Conservation (phyloP, 1,140 invertebrate species). For the Phymorhynchus buccinoides region DNA sequence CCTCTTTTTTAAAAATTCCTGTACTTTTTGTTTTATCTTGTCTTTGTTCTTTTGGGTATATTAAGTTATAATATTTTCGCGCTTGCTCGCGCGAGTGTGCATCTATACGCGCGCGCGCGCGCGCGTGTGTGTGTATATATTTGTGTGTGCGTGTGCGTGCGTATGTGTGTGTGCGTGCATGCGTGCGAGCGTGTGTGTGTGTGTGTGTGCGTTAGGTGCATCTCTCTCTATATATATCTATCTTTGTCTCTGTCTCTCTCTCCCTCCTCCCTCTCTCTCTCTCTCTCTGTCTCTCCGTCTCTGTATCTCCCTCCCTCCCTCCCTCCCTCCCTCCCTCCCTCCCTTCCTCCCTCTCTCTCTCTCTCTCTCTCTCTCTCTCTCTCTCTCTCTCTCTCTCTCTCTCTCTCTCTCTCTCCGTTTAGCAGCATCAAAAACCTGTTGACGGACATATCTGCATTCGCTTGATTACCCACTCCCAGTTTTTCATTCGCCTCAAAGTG, state of each 20-base stretch:
- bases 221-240: background rate
- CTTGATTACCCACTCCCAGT: constrained; percentile 30
- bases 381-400: constrained; percentile 15
- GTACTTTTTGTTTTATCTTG: too few species aligned
- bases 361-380: background rate
- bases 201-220: background rate
- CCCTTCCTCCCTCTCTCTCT: background rate
- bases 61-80: too few species aligned
- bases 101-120: too few species aligned
- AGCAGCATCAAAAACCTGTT: background rate
- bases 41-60: too few species aligned
- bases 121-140: too few species aligned
- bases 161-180: constrained; percentile 10
- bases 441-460: constrained; percentile 30
- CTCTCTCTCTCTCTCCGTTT: background rate
- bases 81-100: too few species aligned
- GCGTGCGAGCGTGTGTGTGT: background rate
- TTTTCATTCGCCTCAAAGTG: constrained; percentile 35
- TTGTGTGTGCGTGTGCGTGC: background rate
- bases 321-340: background rate
- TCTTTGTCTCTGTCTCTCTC: background rate
- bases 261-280: background rate
- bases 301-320: background rate
- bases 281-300: background rate
- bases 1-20: too few species aligned